Evolutionary conservation across 2,113 vertebrate species (phyloP), one percentile per base, ranked within the genome.

Genomic region (Eira barbara): DNA sequence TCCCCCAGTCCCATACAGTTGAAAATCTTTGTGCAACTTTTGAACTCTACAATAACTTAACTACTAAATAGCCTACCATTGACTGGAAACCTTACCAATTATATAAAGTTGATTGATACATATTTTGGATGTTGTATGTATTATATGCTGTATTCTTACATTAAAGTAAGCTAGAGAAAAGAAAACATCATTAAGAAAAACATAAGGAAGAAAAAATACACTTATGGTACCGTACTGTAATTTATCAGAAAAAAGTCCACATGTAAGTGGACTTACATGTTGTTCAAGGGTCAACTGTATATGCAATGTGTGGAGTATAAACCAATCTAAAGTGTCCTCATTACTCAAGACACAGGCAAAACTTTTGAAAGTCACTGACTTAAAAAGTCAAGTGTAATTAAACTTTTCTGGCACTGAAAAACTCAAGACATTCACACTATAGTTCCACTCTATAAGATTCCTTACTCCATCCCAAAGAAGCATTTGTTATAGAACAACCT

Each of bases 361-460:
- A 88, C 39, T 45, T 81, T 11, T 49, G 17, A 65, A 85, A 73
- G 39, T 73, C 23, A 67, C 25, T 96, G 89, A 67, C 49, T 96
- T 87, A 97, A 23, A 57, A 94, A 34, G 15, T 34, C 25, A 91
- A 52, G 86, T 91, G 14, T n/a, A 81, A 97, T 85, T 96, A 89
- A 47, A 61, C 63, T 93, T 97, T 49, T 61, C 1, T 13, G 36
- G 45, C 29, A 89, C 34, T 55, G 34, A 96, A 97, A 97, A 96
- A 21, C 0, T 45, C 21, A 34, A 76, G 86, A 39, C 10, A 74
- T 31, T 73, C 57, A 94, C 1, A 71, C 49, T 27, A 15, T 0
- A 25, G 15, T 45, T 82, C 47, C 18, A 84, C 36, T 65, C 3
- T 13, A 78, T 34, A 92, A 93, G 47, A 69, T 45, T 74, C 25